These are phyloP conservation scores for Coleophora flavipennella DNA, from an alignment of 2,888 invertebrate species.

Conservation along the genomic window DNA sequence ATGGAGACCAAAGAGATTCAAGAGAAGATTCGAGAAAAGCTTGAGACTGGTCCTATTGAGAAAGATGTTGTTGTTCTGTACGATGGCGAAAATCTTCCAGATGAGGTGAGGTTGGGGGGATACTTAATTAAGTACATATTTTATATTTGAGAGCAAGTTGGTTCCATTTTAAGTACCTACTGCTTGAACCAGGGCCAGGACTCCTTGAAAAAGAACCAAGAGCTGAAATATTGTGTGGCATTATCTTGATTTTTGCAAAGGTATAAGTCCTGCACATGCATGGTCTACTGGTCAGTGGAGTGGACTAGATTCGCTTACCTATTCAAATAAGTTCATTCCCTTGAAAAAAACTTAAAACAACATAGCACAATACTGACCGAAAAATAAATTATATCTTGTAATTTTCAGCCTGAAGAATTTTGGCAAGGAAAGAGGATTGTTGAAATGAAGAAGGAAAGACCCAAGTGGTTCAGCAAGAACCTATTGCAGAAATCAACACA, in stretches of 20 bases:
- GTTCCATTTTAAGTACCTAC: too few species aligned
- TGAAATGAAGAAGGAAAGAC: slow-evolving; percentile 88
- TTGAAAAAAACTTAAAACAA: slow-evolving; percentile 7
- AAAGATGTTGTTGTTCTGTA: slow-evolving; percentile 90
- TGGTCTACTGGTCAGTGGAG: neutral
- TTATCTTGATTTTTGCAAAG: neutral
- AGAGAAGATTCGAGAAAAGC: slow-evolving; percentile 78
- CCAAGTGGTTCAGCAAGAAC: slow-evolving; percentile 91
- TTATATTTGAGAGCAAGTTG: too few species aligned
- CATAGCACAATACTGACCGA: too few species aligned
- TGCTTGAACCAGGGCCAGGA: too few species aligned
- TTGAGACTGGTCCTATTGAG: slow-evolving; percentile 82
- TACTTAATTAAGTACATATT: too few species aligned
- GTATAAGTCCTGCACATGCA: neutral
- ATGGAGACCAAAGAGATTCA: slow-evolving; percentile 87
- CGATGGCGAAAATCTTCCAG: slow-evolving; percentile 80
- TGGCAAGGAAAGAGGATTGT: slow-evolving; percentile 84
- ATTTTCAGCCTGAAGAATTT: slow-evolving; percentile 68
- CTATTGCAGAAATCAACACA: slow-evolving; percentile 85
- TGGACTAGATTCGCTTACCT: neutral
- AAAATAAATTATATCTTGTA: too few species aligned
- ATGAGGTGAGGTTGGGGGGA: slow-evolving; percentile 39
- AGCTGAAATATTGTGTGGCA: too few species aligned
- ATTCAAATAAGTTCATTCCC: neutral
- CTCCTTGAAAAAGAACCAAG: neutral